Conservation (phyloP, 2,797 vertebrate species). For the Myiothlypis chrysogaster region DNA sequence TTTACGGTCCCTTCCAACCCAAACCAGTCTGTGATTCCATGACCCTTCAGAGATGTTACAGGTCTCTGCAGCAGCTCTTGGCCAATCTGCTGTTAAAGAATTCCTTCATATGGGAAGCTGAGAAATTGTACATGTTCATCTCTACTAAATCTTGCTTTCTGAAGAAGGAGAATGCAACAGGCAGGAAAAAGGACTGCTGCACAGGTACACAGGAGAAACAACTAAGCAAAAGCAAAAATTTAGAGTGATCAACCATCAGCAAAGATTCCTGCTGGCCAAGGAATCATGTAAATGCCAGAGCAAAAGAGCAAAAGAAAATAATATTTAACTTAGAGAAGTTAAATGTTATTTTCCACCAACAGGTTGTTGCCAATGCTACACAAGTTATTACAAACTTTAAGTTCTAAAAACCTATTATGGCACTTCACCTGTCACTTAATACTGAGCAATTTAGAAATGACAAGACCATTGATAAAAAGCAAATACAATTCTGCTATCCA, state of each 20-base stretch:
- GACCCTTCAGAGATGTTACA: background rate
- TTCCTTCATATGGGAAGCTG: background rate
- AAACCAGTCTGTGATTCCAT: background rate
- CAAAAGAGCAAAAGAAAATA: background rate
- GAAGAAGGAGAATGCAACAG: background rate
- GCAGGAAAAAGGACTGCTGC: background rate
- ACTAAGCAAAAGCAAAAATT: background rate
- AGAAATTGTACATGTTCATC: background rate
- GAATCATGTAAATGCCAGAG: background rate
- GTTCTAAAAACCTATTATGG: background rate
- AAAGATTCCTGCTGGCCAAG: background rate
- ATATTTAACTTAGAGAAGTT: background rate
- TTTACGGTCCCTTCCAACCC: background rate
- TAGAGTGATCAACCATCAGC: background rate
- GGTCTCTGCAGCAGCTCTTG: background rate
- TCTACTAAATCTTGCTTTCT: background rate
- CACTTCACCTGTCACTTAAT: background rate
- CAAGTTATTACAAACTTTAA: background rate
- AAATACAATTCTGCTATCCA: slow-evolving; percentile 23
- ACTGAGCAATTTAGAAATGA: slow-evolving; percentile 29
- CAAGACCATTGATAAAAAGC: background rate
- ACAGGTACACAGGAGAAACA: background rate
- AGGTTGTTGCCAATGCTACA: background rate
- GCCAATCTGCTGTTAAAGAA: background rate
- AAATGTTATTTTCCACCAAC: background rate